Base-by-base conservation (phyloP, 2,113 vertebrate genomes). In the Microtus pennsylvanicus region DNA sequence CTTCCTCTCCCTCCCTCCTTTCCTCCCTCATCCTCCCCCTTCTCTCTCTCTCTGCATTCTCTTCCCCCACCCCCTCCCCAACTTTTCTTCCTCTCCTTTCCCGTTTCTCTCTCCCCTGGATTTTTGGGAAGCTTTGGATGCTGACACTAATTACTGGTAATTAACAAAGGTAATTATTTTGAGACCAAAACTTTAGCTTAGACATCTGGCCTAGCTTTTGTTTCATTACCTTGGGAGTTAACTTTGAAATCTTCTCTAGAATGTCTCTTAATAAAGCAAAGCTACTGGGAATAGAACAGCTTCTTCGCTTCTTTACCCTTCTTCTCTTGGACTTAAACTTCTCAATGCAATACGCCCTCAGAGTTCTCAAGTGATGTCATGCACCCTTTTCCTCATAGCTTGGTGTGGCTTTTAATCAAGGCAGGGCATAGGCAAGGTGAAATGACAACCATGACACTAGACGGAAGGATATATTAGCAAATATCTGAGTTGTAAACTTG, bases 121-220 rank as follows among this genome's bases (percentile, higher is more conserved):
- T 96, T 95, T 96, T 55, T 89, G 89, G 77, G 85, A 94, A 94
- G 35, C 87, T 91, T 95, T 89, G 58, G 81, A 87, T 96, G 88
- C 77, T 97, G 93, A 97, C 96, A 96, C 86, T 97, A 97, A 97
- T 96, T 97, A 96, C 96, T 95, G 86, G 63, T 96, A 97, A 98
- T 98, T 97, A 98, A 96, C 94, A 97, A 98, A 97, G 95, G 93
- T 97, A 91, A 10, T 98, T 97, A 97, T 95, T 98, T 97, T 94
- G 96, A 96, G 93, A 96, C 91, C 91, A 95, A 97, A 97, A 97
- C 88, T 97, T 87, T 95, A 98, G 89, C 95, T 96, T 97, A 97
- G 96, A 98, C 96, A 96, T 97, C 97, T 97, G 96, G 96, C 89
- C 97, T 96, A 92, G 74, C 92, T 97, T 97, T 97, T 94, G 90